These are phyloP conservation scores for Alligator mississippiensis DNA, from an alignment of 2,113 vertebrate genomes.

Conservation along the genomic window DNA sequence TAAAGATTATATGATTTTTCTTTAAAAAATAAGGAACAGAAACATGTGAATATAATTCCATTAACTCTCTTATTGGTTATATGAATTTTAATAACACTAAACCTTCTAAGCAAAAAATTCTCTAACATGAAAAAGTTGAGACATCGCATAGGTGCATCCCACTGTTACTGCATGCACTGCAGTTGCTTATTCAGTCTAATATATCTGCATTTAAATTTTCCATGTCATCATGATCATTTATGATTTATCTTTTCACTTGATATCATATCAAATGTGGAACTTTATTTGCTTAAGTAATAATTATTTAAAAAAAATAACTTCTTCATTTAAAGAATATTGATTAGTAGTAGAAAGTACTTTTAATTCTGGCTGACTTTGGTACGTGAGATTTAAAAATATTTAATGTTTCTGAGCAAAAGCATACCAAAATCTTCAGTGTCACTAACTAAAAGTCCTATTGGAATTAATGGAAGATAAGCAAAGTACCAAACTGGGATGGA, in stretches of 20 bases:
- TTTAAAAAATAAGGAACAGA: constrained; percentile 16
- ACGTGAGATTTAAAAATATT: rapidly evolving
- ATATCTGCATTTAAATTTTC: constrained; percentile 22
- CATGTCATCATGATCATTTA: not conserved
- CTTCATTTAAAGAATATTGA: rapidly evolving
- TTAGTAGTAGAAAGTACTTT: not conserved
- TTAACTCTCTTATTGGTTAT: not conserved
- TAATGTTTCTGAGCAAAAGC: not conserved
- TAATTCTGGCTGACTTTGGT: not conserved
- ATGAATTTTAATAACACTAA: constrained; percentile 36
- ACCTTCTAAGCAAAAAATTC: not conserved
- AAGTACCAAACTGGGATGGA: not conserved
- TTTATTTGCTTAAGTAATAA: not conserved
- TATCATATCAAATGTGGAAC: not conserved
- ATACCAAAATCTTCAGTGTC: rapidly evolving
- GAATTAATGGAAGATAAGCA: not conserved
- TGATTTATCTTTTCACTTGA: constrained; percentile 12
- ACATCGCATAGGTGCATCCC: not conserved
- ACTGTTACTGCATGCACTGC: not conserved
- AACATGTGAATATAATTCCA: not conserved
- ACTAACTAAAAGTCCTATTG: not conserved
- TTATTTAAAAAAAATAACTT: not conserved
- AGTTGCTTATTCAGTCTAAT: constrained; percentile 25
- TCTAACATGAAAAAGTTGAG: not conserved
- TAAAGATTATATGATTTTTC: not conserved